These are phyloP conservation scores for Cotesia typhae DNA, from an alignment of 1,140 invertebrate species.

Conservation along the genomic window DNA sequence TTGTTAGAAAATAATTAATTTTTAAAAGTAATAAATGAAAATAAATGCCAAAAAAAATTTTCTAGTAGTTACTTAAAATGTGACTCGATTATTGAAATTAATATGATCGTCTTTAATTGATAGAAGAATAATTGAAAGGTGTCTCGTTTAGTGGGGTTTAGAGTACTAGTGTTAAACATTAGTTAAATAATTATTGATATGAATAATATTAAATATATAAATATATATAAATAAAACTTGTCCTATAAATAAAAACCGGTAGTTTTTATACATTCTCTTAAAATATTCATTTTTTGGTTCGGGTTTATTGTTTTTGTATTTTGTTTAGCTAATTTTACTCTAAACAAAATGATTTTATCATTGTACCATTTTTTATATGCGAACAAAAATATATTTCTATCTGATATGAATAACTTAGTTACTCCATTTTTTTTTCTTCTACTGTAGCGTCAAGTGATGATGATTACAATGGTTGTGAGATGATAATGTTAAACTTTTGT, in stretches of 20 bases:
- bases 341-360: constrained; percentile 11
- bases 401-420: constrained; percentile 18
- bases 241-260: constrained; percentile 31
- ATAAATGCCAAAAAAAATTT: constrained; percentile 17
- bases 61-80: constrained; percentile 5
- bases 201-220: constrained; percentile 48
- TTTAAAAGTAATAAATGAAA: neutral
- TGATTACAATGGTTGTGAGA: constrained; percentile 32
- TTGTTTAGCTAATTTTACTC: constrained; percentile 1
- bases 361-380: constrained; percentile 34
- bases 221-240: constrained; percentile 13
- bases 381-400: constrained; percentile 36
- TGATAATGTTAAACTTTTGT: constrained; percentile 48
- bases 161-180: constrained; percentile 43
- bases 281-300: constrained; percentile 37
- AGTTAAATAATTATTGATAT: constrained; percentile 48
- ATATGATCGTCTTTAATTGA: neutral
- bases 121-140: constrained; percentile 28
- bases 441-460: constrained; percentile 22
- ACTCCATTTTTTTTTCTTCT: constrained; percentile 39
- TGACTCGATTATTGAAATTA: no score
- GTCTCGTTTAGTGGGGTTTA: constrained; percentile 50
- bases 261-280: constrained; percentile 43
- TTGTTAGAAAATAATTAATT: neutral
- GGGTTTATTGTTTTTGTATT: constrained; percentile 28